Conservation (phyloP, 1,140 invertebrate species). For the Holotrichia oblita region DNA sequence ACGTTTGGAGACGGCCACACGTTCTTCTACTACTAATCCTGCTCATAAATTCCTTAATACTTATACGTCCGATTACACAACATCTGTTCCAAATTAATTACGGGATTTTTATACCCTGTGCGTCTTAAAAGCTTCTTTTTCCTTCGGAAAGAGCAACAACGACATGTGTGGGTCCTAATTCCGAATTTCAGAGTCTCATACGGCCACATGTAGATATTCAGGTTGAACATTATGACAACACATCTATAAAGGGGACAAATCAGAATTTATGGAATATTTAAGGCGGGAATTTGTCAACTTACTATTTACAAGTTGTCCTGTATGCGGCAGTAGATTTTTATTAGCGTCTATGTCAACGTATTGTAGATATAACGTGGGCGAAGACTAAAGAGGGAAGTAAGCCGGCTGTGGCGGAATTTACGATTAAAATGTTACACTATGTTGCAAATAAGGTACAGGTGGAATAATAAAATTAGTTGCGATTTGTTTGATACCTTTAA, state of each 20-base stretch:
- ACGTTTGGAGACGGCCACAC: neutral
- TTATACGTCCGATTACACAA: conserved; percentile 11
- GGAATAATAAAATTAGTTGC: conserved; percentile 2
- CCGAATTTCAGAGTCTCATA: neutral
- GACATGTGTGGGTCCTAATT: neutral
- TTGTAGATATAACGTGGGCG: neutral
- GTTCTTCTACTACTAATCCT: neutral
- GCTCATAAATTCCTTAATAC: conserved; percentile 18
- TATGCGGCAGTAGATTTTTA: neutral
- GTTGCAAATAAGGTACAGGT: neutral
- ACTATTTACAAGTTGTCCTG: neutral
- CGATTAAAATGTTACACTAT: neutral
- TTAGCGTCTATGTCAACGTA: neutral
- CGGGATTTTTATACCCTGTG: neutral
- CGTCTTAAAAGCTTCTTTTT: neutral
- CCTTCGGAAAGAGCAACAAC: neutral
- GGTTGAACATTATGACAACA: neutral
- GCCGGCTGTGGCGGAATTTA: neutral
- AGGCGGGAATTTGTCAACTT: conserved; percentile 12
- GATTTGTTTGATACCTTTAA: neutral
- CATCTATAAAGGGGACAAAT: neutral
- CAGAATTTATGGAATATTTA: conserved; percentile 3
- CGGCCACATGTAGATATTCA: neutral
- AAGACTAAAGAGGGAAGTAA: neutral
- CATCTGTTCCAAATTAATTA: conserved; percentile 29